Percentiles rank a stretch among this genome's conserved stretches.
Conservation (phyloP, 2,113 vertebrate genomes). For the Cardinalis cardinalis region DNA sequence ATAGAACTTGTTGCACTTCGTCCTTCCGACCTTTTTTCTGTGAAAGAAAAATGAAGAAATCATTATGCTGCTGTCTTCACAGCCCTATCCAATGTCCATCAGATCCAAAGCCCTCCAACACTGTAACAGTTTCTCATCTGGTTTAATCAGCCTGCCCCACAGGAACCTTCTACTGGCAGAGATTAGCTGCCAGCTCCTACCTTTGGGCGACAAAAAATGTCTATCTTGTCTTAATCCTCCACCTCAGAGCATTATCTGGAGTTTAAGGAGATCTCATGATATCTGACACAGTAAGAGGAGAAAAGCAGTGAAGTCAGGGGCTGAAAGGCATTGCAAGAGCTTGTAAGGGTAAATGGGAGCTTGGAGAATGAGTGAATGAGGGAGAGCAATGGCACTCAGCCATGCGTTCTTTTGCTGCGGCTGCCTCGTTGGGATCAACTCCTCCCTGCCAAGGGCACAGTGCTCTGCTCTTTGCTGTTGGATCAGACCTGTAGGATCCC, state of each 20-base stretch:
- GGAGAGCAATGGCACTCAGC: not conserved
- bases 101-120: not conserved
- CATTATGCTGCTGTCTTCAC: not conserved
- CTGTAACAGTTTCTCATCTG: not conserved
- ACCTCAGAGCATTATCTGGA: not conserved
- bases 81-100: not conserved
- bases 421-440: accelerated
- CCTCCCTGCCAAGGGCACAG: not conserved
- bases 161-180: not conserved
- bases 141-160: not conserved
- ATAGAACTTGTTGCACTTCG: not conserved
- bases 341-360: not conserved
- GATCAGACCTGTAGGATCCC: not conserved
- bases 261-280: not conserved
- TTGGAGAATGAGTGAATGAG: not conserved
- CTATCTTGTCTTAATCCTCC: not conserved
- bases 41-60: not conserved
- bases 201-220: not conserved
- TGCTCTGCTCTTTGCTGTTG: not conserved
- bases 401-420: not conserved
- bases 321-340: not conserved
- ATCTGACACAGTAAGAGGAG: not conserved
- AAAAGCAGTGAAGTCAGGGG: not conserved
- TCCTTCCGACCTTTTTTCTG: not conserved
- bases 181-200: not conserved